Conservation (phyloP, 92 coral and sea anemone species). For the Pocillopora meandrina region DNA sequence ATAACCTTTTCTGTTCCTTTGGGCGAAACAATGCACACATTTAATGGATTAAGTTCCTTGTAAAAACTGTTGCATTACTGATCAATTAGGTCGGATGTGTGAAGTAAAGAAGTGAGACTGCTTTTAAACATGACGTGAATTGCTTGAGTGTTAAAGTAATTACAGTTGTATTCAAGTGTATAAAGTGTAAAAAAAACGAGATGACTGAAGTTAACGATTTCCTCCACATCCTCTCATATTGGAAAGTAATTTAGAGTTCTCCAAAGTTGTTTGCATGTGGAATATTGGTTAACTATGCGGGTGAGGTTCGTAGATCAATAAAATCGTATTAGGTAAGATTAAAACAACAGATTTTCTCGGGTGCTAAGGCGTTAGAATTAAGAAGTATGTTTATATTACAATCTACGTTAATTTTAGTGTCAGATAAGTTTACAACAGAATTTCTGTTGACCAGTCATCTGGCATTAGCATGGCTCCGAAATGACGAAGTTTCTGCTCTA, state of each 20-base stretch:
- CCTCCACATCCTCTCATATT: neutral
- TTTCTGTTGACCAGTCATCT: constrained; percentile 27
- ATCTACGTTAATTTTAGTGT: neutral
- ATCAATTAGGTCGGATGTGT: neutral
- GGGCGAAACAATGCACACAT: neutral
- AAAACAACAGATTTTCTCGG: constrained; percentile 41
- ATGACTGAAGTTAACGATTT: neutral
- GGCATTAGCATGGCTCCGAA: constrained; percentile 27
- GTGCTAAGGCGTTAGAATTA: constrained; percentile 35
- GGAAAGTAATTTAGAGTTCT: constrained; percentile 27
- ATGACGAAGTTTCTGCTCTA: constrained; percentile 2
- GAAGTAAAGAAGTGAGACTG: neutral
- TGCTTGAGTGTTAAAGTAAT: neutral
- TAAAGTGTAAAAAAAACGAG: neutral
- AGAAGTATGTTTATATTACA: constrained; percentile 15
- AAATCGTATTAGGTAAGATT: constrained; percentile 24
- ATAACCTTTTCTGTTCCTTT: constrained; percentile 2
- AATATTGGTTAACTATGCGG: constrained; percentile 35
- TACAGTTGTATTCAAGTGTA: neutral
- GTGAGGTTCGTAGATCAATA: constrained; percentile 26
- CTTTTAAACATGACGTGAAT: neutral
- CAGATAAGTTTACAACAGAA: constrained; percentile 25
- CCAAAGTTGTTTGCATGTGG: constrained; percentile 26
- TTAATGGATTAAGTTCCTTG: constrained; percentile 13
- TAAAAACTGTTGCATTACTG: constrained; percentile 9